A percentile compares a stretch with the other conserved stretches of the same genome.
Conservation (phyloP, 2,113 vertebrate species). For the Prunella fulvescens region DNA sequence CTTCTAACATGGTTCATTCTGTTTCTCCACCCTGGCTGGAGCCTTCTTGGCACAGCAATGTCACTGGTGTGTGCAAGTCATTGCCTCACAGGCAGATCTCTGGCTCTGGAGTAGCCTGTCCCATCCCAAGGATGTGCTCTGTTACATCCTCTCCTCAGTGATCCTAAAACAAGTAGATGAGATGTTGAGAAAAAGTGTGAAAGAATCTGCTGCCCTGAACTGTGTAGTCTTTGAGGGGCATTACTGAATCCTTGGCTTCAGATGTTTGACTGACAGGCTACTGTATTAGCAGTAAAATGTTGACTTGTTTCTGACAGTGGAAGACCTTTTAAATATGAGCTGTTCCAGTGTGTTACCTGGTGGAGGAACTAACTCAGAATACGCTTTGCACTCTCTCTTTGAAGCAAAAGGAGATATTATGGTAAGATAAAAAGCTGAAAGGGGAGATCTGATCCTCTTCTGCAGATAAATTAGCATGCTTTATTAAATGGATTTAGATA, state of each 20-base stretch:
- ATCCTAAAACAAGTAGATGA: not conserved
- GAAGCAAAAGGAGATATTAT: conserved; percentile 84
- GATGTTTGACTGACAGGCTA: not conserved
- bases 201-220: not conserved
- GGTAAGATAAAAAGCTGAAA: conserved; percentile 75
- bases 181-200: not conserved
- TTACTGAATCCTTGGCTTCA: not conserved
- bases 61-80: not conserved
- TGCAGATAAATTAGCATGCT: conserved; percentile 55
- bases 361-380: conserved; percentile 87
- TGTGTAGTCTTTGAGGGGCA: not conserved
- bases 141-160: not conserved
- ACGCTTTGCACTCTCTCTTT: conserved; percentile 86
- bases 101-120: not conserved
- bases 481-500: conserved; percentile 58
- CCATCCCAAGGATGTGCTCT: not conserved
- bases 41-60: not conserved
- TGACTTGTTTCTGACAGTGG: conserved; percentile 75
- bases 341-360: conserved; percentile 87
- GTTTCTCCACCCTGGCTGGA: not conserved
- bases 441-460: not conserved
- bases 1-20: not conserved
- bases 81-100: not conserved
- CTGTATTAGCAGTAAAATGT: conserved; percentile 19
- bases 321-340: conserved; percentile 84